A percentile compares a stretch with the other conserved stretches of the same genome.
Evolutionary conservation across 2,113 vertebrate genomes (phyloP).

Genomic region (Heterocephalus glaber): DNA sequence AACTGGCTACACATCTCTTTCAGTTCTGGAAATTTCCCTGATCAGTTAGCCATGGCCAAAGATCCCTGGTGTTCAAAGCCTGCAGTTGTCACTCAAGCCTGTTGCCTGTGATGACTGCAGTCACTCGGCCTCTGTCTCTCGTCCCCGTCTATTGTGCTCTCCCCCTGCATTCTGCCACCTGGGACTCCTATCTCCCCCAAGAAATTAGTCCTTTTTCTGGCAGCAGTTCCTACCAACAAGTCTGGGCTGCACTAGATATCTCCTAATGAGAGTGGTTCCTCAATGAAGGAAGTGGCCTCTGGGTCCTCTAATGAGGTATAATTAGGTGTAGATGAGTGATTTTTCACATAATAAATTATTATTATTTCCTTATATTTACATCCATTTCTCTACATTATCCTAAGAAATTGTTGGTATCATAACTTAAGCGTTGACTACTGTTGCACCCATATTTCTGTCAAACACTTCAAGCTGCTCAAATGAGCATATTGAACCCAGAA

Average conservation of each 20-base stretch:
- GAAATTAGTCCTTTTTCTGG: background rate
- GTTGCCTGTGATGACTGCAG: background rate
- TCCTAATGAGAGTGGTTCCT: background rate
- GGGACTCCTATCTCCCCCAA: background rate
- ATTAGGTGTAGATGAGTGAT: background rate
- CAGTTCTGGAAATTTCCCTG: background rate
- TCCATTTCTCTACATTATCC: background rate
- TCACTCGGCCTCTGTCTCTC: background rate
- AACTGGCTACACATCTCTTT: background rate
- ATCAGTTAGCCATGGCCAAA: background rate
- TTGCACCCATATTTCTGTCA: background rate
- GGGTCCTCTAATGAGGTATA: background rate
- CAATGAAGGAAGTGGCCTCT: background rate
- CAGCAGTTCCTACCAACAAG: background rate
- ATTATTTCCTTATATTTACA: constrained; percentile 31
- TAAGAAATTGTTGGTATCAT: background rate
- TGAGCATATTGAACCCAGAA: constrained; percentile 49
- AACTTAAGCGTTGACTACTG: background rate
- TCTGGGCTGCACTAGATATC: background rate
- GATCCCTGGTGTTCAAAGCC: background rate
- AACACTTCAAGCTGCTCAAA: constrained; percentile 25
- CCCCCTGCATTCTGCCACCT: background rate
- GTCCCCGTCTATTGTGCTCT: background rate
- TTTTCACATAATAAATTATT: background rate
- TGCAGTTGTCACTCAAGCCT: background rate